Conservation (phyloP, 2,113 vertebrate species). For the Grammomys surdaster region DNA sequence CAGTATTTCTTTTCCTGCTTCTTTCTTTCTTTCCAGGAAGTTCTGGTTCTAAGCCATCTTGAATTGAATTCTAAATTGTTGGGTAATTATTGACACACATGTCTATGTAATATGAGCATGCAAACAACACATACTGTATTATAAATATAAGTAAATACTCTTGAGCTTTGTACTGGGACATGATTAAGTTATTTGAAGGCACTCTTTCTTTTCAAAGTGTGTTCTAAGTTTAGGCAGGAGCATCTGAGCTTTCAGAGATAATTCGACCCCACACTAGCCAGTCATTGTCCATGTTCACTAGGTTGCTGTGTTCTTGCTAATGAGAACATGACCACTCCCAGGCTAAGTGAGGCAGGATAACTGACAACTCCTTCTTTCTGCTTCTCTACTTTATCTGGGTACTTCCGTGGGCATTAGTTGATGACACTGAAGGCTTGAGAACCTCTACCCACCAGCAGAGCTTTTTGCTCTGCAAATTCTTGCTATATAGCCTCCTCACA, state of each 20-base stretch:
- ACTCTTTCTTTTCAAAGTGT: not conserved
- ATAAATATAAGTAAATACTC: not conserved
- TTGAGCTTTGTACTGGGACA: not conserved
- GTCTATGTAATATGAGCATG: not conserved
- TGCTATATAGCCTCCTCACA: not conserved
- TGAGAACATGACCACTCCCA: not conserved
- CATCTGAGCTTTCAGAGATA: not conserved
- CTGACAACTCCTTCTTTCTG: not conserved
- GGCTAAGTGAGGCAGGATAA: not conserved
- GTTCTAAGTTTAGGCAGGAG: not conserved
- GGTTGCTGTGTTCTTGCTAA: not conserved
- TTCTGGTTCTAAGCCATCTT: slow-evolving; percentile 6
- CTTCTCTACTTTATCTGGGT: not conserved
- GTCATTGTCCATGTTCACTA: not conserved
- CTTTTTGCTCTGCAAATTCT: not conserved
- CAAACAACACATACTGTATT: not conserved
- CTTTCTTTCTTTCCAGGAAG: not conserved
- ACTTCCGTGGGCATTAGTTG: not conserved
- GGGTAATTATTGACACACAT: not conserved
- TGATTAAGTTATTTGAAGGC: not conserved
- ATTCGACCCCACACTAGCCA: not conserved
- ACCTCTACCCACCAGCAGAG: not conserved
- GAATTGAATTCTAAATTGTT: slow-evolving; percentile 56
- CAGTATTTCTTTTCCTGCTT: not conserved
- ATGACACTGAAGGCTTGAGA: not conserved